Evolutionary conservation across 2,797 vertebrate species (phyloP).

Genomic region (Micromesistius poutassou): DNA sequence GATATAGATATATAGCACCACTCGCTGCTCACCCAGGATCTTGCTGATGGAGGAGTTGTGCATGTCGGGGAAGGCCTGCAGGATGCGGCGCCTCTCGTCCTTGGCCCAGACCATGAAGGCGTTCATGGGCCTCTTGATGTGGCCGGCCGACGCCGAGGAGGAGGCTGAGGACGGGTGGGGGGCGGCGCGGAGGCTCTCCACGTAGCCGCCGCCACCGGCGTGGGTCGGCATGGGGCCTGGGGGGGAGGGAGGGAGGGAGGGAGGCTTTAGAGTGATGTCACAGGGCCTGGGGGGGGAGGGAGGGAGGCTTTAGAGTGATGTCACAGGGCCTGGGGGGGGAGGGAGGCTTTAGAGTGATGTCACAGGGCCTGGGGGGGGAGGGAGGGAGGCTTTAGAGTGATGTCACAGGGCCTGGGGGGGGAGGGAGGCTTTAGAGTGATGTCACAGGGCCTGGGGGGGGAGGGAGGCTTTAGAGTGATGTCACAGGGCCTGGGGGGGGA

Average conservation of each 20-base stretch:
- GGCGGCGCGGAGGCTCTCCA: conserved; percentile 73
- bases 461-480: background rate
- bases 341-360: too few species aligned
- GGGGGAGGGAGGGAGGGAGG: conserved; percentile 13
- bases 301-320: too few species aligned
- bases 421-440: too few species aligned
- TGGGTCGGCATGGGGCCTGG: conserved; percentile 58
- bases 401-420: background rate
- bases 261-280: too few species aligned
- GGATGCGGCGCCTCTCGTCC: conserved; percentile 91
- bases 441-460: too few species aligned
- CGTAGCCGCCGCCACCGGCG: conserved; percentile 76
- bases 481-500: conserved; percentile 57
- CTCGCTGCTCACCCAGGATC: conserved; percentile 95
- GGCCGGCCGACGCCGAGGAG: conserved; percentile 80
- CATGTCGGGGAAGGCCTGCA: conserved; percentile 97
- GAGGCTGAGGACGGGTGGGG: conserved; percentile 52
- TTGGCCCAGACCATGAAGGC: conserved; percentile 99
- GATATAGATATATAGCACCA: too few species aligned
- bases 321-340: too few species aligned
- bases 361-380: conserved; percentile 54
- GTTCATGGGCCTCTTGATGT: conserved; percentile 98
- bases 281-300: background rate
- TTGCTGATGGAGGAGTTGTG: conserved; percentile 99
- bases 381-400: background rate